Evolutionary conservation across 2,113 vertebrate species (phyloP).

Genomic region (Planiliza haematocheilus): DNA sequence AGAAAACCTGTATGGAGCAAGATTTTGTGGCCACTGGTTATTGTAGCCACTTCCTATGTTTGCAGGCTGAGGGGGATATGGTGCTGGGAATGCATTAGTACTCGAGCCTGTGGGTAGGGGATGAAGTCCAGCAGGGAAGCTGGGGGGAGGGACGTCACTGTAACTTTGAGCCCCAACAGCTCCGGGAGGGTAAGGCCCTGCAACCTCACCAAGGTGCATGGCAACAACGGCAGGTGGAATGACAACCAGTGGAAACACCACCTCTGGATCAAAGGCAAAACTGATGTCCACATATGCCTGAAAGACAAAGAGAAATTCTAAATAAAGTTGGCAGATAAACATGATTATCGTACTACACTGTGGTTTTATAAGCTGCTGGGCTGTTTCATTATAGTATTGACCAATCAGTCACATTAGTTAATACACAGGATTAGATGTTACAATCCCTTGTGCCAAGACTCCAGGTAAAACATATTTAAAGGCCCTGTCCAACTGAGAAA

Average conservation of each 20-base stretch:
- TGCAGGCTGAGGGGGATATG: constrained; percentile 14
- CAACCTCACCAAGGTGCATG: not conserved
- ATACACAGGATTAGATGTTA: too few species aligned
- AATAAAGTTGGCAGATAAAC: not conserved
- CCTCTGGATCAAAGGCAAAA: constrained; percentile 66
- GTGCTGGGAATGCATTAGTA: too few species aligned
- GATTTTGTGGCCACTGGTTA: constrained; percentile 30
- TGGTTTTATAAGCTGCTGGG: not conserved
- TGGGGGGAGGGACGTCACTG: constrained; percentile 45
- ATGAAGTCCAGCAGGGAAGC: constrained; percentile 1
- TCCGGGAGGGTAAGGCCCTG: constrained; percentile 16
- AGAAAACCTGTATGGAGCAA: not conserved
- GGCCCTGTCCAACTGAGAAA: too few species aligned
- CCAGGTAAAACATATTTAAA: too few species aligned
- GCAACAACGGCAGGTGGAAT: constrained; percentile 7
- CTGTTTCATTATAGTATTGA: too few species aligned
- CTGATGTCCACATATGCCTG: constrained; percentile 80
- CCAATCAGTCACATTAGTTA: too few species aligned
- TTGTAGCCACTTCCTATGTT: constrained; percentile 12
- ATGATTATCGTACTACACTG: not conserved
- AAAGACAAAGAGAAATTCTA: not conserved
- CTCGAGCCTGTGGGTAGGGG: not conserved
- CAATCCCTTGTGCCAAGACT: too few species aligned
- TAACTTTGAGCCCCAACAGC: constrained; percentile 12
- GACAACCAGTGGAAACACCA: constrained; percentile 71